Percentiles rank a stretch among this genome's conserved stretches.
These are phyloP conservation scores for Dryadula phaetusa DNA, from an alignment of 2,888 invertebrate species.

Conservation along the genomic window DNA sequence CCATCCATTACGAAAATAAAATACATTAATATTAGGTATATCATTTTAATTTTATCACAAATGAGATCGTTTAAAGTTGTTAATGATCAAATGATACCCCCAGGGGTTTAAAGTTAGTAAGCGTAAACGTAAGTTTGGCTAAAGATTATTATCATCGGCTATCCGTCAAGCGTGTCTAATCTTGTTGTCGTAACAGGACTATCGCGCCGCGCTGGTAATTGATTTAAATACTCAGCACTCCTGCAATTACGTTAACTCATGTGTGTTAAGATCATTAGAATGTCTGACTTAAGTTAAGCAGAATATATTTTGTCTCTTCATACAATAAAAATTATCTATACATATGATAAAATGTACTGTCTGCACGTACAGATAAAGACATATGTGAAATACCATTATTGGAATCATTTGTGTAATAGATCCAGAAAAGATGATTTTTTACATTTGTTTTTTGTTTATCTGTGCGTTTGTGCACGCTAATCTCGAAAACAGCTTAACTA, in stretches of 20 bases:
- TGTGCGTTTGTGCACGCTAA: no score
- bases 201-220: slow-evolving; percentile 64
- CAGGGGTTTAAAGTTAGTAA: slow-evolving; percentile 48
- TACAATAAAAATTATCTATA: no score
- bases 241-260: background rate
- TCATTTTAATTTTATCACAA: slow-evolving; percentile 3
- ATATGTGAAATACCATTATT: no score
- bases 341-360: no score
- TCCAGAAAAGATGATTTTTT: no score
- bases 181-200: slow-evolving; percentile 69
- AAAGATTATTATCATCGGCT: slow-evolving; percentile 63
- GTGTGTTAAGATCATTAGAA: slow-evolving; percentile 11
- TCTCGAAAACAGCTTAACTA: no score
- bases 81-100: slow-evolving; percentile 38
- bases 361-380: no score
- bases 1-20: background rate
- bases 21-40: background rate
- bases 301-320: background rate
- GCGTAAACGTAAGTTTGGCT: slow-evolving; percentile 60
- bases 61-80: slow-evolving; percentile 16
- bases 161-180: slow-evolving; percentile 67
- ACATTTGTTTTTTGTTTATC: no score
- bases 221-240: slow-evolving; percentile 58
- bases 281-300: background rate
- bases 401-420: no score